Evolutionary conservation across 2,797 vertebrate species (phyloP).

Genomic region (Pipistrellus kuhlii): DNA sequence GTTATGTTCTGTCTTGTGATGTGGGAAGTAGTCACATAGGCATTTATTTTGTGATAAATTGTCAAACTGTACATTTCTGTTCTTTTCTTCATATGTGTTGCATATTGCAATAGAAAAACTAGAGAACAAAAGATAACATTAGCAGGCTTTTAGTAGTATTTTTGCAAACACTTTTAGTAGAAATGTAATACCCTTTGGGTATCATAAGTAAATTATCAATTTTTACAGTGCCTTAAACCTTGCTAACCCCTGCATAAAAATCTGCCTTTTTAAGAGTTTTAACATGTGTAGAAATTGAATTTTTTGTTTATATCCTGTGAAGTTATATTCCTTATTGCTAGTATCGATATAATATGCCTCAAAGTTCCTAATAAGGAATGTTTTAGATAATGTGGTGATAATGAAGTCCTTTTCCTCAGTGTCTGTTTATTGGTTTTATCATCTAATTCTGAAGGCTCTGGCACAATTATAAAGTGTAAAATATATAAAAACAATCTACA

Average conservation of each 20-base stretch:
- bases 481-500: background rate
- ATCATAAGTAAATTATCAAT: background rate
- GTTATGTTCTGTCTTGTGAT: background rate
- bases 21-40: background rate
- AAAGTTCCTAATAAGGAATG: background rate
- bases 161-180: background rate
- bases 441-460: conserved; percentile 55
- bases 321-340: background rate
- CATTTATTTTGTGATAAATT: conserved; percentile 11
- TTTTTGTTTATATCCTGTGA: conserved; percentile 18
- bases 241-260: background rate
- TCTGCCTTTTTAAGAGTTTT: background rate
- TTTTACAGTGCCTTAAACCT: conserved; percentile 6
- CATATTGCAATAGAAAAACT: background rate
- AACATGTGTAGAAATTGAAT: background rate
- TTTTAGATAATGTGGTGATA: conserved; percentile 1
- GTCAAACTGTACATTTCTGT: background rate
- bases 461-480: background rate
- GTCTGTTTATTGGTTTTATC: conserved; percentile 31
- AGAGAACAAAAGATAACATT: background rate
- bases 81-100: background rate
- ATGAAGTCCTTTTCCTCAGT: background rate
- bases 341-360: background rate
- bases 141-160: background rate
- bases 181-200: background rate